A percentile compares a stretch with the other conserved stretches of the same genome.
Evolutionary conservation across 2,888 invertebrate species (phyloP).

Genomic region (Noctua fimbriata): DNA sequence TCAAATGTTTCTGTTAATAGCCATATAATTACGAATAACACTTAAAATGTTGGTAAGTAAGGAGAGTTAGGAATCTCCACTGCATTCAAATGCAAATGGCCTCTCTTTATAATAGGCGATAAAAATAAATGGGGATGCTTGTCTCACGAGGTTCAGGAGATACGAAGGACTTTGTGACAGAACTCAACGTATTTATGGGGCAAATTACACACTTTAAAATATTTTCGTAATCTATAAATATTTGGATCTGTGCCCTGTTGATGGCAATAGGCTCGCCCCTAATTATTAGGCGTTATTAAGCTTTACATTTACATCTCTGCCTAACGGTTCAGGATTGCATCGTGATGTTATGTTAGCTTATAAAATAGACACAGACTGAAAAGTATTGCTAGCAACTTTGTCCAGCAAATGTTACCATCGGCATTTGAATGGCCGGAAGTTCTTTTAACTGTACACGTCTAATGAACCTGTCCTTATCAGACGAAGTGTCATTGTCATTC

Average conservation of each 20-base stretch:
- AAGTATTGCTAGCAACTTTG: too few species aligned
- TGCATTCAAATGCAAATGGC: conserved; percentile 49
- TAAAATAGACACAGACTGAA: not conserved
- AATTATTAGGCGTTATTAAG: not conserved
- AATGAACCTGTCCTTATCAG: not conserved
- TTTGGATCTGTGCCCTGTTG: not conserved
- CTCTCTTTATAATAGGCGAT: conserved; percentile 36
- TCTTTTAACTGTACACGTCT: not conserved
- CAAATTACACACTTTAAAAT: not conserved
- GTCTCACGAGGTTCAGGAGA: conserved; percentile 1
- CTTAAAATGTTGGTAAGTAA: conserved; percentile 32
- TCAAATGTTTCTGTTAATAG: conserved; percentile 37
- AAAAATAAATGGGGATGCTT: conserved; percentile 38
- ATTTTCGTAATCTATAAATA: too few species aligned
- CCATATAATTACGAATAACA: conserved; percentile 58
- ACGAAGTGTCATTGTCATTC: not conserved
- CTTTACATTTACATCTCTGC: not conserved
- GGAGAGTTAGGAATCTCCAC: conserved; percentile 24
- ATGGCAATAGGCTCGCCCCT: not conserved
- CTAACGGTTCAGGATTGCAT: not conserved
- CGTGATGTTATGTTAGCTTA: not conserved
- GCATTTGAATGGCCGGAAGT: not conserved
- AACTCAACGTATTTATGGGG: not conserved
- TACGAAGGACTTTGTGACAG: not conserved
- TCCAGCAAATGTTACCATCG: not conserved